Base-by-base conservation (phyloP, 2,888 invertebrate species). In the Limnephilus auricula region DNA sequence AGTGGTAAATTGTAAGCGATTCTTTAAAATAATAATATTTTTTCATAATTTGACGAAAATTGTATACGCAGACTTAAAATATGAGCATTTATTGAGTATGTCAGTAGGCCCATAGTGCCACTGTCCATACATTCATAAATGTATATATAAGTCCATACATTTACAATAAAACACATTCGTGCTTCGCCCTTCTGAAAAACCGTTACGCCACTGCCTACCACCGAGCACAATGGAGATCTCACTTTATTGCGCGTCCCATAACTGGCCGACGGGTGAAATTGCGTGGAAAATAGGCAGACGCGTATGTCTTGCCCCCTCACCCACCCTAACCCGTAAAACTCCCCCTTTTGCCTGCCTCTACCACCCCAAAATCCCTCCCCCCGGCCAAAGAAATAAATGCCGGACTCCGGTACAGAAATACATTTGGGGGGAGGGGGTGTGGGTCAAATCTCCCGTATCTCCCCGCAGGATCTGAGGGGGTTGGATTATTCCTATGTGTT, bases 271-370 rank as follows among this genome's bases (percentile, higher is more conserved):
- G 92, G 89, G 91, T 83, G 92, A 92, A 92, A 92, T 92, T 92
- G 92, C 92, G 92, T 92, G 92, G 92, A 92, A 92, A 92, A 92
- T 92, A 92, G 92, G 92, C 92, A 91, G 88, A 91, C 92, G 92
- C 91, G 92, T 92, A 91, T 91, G 91, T 92, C 92, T 92, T 91
- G 90, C 86, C 79, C 30, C 65, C 45, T 31, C 83, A 65, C 90
- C 65, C 45, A 50, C 83, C 90, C 90, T 79, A 79, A 84, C 50
- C 45, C n/a, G 31, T 80, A 13, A 80, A 85, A 45, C 40, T 79
- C 87, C 90, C 79, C 32, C 2, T 32, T 31, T 31, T 80, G 32
- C 30, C 31, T 30, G 80, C 30, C 31, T 31, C 32, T 80, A 32
- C 80, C 80, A 80, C 32, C 31, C 31, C 13, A 32, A 80, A 31